Evolutionary conservation across 2,888 invertebrate genomes (phyloP).

Genomic region (Nomada flava): DNA sequence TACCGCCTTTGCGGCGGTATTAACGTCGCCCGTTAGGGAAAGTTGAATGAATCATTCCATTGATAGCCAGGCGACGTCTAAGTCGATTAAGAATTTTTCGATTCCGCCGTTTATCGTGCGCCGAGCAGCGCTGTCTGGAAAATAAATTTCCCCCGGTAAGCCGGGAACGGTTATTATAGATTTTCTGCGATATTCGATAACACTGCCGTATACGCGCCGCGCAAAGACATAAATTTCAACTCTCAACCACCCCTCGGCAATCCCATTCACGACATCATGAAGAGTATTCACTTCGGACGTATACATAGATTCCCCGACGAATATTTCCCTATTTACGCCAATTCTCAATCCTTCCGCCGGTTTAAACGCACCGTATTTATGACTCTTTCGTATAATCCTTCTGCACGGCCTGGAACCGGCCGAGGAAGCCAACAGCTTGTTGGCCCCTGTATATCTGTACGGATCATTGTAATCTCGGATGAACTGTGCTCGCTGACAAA

Average conservation of each 20-base stretch:
- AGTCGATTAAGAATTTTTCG: constrained; percentile 43
- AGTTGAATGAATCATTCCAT: constrained; percentile 13
- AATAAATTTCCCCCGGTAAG: constrained; percentile 21
- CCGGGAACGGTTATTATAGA: constrained; percentile 35
- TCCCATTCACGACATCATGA: constrained; percentile 39
- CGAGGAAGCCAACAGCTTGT: constrained; percentile 8
- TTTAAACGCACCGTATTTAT: constrained; percentile 61
- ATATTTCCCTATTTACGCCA: constrained; percentile 60
- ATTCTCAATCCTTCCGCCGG: constrained; percentile 35
- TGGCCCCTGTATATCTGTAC: constrained; percentile 16
- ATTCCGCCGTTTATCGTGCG: constrained; percentile 17
- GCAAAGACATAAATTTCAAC: constrained; percentile 42
- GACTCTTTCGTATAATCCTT: constrained; percentile 58
- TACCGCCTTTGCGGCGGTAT: constrained; percentile 17
- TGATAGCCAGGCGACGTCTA: constrained; percentile 5
- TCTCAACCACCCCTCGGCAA: constrained; percentile 13
- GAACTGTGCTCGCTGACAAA: constrained; percentile 63
- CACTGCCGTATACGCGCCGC: constrained; percentile 3
- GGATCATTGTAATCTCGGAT: constrained; percentile 65
- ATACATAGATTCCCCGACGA: constrained; percentile 28
- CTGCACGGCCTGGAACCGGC: constrained; percentile 14
- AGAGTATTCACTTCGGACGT: constrained; percentile 47
- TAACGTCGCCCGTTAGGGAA: constrained; percentile 3
- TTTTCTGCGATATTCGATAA: constrained; percentile 42
- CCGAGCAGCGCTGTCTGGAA: constrained; percentile 6